Evolutionary conservation across 2,888 invertebrate genomes (phyloP), one percentile per base, ranked within the genome.

Genomic region (Zelleria hepariella): DNA sequence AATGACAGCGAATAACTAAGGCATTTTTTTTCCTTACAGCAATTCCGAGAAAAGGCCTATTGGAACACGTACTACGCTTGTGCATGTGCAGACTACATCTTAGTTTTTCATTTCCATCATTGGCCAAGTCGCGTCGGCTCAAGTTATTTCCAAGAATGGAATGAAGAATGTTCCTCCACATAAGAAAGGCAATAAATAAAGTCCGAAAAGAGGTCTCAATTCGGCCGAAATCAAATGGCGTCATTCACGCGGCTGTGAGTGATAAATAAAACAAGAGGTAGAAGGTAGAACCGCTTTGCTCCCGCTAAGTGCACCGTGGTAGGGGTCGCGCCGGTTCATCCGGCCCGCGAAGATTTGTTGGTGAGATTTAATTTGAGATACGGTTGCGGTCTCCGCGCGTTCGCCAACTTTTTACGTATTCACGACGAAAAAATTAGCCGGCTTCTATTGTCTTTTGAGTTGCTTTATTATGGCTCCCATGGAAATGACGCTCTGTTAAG

Each of bases 311-410:
- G 55, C n/a, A 42, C 55, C 42, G 32, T 49, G 47, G 58, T 58
- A 20, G 23, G 53, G 52, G 51, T 26, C 48, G 56, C 20, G 51
- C 20, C 71, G 75, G 76, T 74, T 78, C 77, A 79, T 77, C 77
- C 78, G 71, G 15, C 64, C 73, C 76, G 76, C 78, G 77, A 82
- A 85, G 84, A 86, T 85, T 85, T 84, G 83, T 85, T 80, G 80
- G 79, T 75, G 72, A 86, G 85, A 86, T 87, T 86, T 86, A 86
- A 86, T 86, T 85, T 86, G 80, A 86, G 86, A 86, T 86, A 85
- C 80, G 82, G 82, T 77, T 80, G 76, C 77, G 78, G 75, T 75
- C 79, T 78, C 77, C 76, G 71, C 69, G 71, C 67, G 78, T 77
- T 78, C 80, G 80, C 80, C 80, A 81, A 80, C 71, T 83, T 84